phyloP scores from a whole-genome alignment of 1,140 invertebrate genomes.

The Scaptomyza montana region DNA sequence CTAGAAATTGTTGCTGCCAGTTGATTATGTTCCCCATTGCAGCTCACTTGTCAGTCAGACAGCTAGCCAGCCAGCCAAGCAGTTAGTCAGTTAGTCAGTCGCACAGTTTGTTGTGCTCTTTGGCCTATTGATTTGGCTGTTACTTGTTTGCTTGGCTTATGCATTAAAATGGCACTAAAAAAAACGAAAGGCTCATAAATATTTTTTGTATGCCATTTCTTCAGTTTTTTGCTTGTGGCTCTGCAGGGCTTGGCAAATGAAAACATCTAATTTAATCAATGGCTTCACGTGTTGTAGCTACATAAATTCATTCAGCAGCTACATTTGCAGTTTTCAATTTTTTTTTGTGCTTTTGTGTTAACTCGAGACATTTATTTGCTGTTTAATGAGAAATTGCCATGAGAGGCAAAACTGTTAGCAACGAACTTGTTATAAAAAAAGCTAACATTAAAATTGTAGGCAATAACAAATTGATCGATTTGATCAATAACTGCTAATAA shows the following conservation, averaged over 20 bases:
- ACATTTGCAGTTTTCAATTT: conserved; percentile 35
- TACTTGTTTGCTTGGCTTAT: conserved; percentile 41
- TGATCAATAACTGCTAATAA: neutral
- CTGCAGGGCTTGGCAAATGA: conserved; percentile 61
- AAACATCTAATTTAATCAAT: conserved; percentile 78
- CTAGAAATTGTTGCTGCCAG: conserved; percentile 44
- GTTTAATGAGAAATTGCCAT: conserved; percentile 73
- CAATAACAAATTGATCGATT: neutral
- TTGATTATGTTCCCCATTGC: conserved; percentile 66
- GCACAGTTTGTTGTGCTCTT: conserved; percentile 20
- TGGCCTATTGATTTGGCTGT: conserved; percentile 53
- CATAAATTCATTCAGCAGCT: conserved; percentile 57
- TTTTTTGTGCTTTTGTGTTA: conserved; percentile 24
- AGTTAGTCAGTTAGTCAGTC: conserved; percentile 1
- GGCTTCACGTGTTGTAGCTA: conserved; percentile 77
- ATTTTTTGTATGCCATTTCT: conserved; percentile 73
- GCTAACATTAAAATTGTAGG: neutral
- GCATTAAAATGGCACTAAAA: conserved; percentile 68
- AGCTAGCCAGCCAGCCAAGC: conserved; percentile 10
- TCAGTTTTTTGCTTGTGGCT: conserved; percentile 25
- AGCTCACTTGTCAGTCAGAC: conserved; percentile 60
- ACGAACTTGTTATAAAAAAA: conserved; percentile 37
- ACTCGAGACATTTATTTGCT: conserved; percentile 69
- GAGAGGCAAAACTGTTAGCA: conserved; percentile 21
- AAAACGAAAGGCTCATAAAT: conserved; percentile 68